These are phyloP conservation scores for Lagria hirta DNA, from an alignment of 2,888 invertebrate genomes.

Conservation along the genomic window DNA sequence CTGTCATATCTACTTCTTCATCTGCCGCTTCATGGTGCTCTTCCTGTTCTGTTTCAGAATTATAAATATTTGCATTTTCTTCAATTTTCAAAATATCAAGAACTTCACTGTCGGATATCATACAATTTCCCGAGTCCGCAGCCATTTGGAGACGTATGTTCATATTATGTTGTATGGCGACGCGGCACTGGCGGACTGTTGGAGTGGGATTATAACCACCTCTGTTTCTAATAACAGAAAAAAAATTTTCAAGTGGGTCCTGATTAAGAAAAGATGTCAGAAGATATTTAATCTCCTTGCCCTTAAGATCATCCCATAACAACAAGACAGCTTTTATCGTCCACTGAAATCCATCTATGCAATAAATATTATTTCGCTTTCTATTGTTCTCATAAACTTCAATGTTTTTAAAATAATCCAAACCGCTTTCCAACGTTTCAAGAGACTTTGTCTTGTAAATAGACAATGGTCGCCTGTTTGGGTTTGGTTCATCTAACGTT, in stretches of 20 bases:
- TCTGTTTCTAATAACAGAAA: constrained; percentile 17
- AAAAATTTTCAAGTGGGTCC: constrained; percentile 9
- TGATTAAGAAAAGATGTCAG: constrained; percentile 18
- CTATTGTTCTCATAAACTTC: constrained; percentile 11
- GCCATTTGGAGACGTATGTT: constrained; percentile 15
- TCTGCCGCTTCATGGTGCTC: background rate
- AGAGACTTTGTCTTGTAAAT: constrained; percentile 20
- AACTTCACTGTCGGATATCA: background rate
- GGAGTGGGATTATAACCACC: constrained; percentile 17
- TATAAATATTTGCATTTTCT: constrained; percentile 2
- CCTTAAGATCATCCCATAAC: constrained; percentile 13
- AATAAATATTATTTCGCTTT: constrained; percentile 17
- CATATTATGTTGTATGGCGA: constrained; percentile 18
- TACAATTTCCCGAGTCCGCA: constrained; percentile 11
- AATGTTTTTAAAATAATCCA: constrained; percentile 16
- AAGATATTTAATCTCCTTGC: constrained; percentile 12
- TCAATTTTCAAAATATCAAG: constrained; percentile 6
- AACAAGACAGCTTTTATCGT: constrained; percentile 15
- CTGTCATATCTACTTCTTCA: background rate
- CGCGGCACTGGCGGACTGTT: constrained; percentile 10
- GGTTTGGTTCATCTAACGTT: constrained; percentile 16
- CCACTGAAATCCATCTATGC: constrained; percentile 21
- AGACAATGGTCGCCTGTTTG: constrained; percentile 20
- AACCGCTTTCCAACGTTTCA: constrained; percentile 7
- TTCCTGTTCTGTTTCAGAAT: constrained; percentile 4